Base-by-base conservation (phyloP, 2,113 vertebrate species). In the Dromas ardeola region DNA sequence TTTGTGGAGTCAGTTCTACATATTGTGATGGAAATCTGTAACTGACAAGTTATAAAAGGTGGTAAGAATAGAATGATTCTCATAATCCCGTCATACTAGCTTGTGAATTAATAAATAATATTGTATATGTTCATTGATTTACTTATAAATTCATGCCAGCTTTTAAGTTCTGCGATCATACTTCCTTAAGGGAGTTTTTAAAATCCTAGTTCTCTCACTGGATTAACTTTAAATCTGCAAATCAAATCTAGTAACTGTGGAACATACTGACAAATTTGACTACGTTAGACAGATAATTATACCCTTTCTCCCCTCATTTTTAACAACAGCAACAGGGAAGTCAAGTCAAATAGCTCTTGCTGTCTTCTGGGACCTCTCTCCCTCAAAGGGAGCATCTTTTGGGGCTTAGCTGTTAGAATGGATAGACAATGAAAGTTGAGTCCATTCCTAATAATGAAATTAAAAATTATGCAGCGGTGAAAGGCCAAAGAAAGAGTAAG, bases 21-120 rank as follows among this genome's bases (percentile, higher is more conserved):
- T 98, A 99, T 20, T 98, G 72, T 8, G 97, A 91, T 29, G 98
- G 98, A 95, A 99, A 99, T 63, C 90, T 93, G 45, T 98, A 99
- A 97, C 99, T 99, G 95, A 49, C 59, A 85, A 81, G 53, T 86
- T 53, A 45, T 69, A 93, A 71, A 86, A 91, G 93, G 65, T 72
- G 43, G 52, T 90, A 88, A 93, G 53, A 65, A 74, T 17, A 76
- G 16, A 67, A 56, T 71, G 15, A 84, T 49, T 86, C 29, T 69
- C 50, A 32, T 38, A 65, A 67, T 86, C 38, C 29, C 53, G 59
- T 78, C 76, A 63, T 11, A 52, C 19, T 52, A 40, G 16, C 32
- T 61, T 55, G 29, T 20, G 23, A 63, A 56, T 45, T 83, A 56
- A 87, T 65, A 92, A 58, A 62, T 20, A n/a, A 69, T 25, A 73